phyloP scores from a whole-genome alignment of 2,113 vertebrate genomes.

The Thalassarche chlororhynchos region DNA sequence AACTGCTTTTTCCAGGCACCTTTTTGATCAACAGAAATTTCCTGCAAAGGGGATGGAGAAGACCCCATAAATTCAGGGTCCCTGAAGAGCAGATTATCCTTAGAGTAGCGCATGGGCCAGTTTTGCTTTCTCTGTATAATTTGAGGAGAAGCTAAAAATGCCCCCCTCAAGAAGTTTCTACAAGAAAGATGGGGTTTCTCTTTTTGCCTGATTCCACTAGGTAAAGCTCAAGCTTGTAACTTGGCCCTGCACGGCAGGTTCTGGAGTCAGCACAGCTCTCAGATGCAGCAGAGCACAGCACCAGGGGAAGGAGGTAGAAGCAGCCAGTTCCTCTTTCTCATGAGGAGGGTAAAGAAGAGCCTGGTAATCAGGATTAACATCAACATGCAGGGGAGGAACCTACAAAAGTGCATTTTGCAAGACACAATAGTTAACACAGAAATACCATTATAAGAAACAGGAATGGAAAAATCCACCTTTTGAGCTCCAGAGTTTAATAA shows the following conservation, averaged over 20 bases:
- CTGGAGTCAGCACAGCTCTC: background rate
- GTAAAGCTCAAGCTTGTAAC: background rate
- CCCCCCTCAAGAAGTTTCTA: background rate
- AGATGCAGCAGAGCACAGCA: background rate
- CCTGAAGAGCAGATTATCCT: background rate
- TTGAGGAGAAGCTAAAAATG: background rate
- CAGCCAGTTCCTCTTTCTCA: background rate
- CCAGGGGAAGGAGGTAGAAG: background rate
- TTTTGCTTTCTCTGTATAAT: background rate
- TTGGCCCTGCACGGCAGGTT: background rate
- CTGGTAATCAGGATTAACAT: background rate
- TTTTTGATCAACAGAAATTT: background rate
- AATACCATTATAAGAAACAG: background rate
- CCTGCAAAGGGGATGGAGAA: background rate
- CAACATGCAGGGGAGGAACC: background rate
- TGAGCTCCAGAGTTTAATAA: background rate
- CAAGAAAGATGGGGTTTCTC: background rate
- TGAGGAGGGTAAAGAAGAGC: background rate
- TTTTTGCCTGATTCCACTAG: background rate
- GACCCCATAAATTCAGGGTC: background rate
- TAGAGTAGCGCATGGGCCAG: background rate
- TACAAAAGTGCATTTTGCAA: background rate
- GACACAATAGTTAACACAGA: background rate
- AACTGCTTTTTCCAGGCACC: background rate
- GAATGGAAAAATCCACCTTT: background rate